Evolutionary conservation across 2,888 invertebrate species (phyloP), one percentile per base, ranked within the genome.

Genomic region (Piscicola geometra): DNA sequence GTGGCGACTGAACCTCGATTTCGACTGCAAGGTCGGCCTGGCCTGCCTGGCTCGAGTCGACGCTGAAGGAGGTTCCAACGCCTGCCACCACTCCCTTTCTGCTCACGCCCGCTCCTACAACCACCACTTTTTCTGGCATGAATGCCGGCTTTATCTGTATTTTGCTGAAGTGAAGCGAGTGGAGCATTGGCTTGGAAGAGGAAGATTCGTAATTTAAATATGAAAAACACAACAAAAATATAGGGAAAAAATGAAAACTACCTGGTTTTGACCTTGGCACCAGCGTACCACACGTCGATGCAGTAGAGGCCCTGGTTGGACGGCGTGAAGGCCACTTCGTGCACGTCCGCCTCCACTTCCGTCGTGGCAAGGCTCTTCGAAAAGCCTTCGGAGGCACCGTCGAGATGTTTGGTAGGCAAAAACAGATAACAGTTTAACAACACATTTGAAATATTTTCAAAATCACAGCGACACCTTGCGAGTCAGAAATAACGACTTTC

Each of bases 221-320:
- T 41, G 41, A 41, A 41, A 41, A 41, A 5, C 5, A 41, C 41
- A 41, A 41, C 41, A 41, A 41, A 41, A 41, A 41, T 41, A 5
- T 41, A 41, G 15, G 5, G 41, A 41, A 41, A 41, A 15, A 41
- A 41, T 41, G 41, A 41, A 56, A 72, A 5, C 12, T 28, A 76
- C 76, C 71, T 76, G 0, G 60, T 47, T 25, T n/a, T 52, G n/a
- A 76, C 71, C 18, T 71, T 71, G n/a, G 25, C 30, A 18, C 71
- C 66, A 0, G 71, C 76, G 64, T 64, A 71, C 50, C 64, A 71
- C n/a, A 76, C 76, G 1, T 76, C 64, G 25, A 76, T 64, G 56
- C 30, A 36, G 36, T 76, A 71, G 60, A 71, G 60, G 52, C 76
- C 76, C 33, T 76, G 71, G 28, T 41, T 60, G 12, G 60, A 41